Conservation (phyloP, 2,888 invertebrate species). For the Dryadula phaetusa region DNA sequence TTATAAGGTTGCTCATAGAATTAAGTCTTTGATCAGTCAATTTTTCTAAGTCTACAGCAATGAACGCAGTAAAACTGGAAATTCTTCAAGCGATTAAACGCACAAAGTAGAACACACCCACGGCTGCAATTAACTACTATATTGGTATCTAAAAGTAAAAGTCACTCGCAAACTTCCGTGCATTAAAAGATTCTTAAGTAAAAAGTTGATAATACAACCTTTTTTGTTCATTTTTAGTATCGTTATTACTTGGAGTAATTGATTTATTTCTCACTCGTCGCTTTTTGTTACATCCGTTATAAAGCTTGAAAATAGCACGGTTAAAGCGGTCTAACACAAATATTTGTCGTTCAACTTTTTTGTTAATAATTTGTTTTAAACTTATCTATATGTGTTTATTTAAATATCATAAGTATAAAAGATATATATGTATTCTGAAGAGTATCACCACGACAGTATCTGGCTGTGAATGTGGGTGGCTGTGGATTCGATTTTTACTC, state of each 20-base stretch:
- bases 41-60: constrained; percentile 21
- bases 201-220: constrained; percentile 36
- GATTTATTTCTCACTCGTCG: constrained; percentile 13
- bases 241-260: constrained; percentile 18
- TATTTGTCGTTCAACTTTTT: background rate
- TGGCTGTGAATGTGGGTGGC: no score
- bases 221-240: constrained; percentile 28
- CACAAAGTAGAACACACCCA: constrained; percentile 38
- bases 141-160: constrained; percentile 45
- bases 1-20: background rate
- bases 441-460: no score
- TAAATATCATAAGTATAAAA: background rate
- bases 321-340: background rate
- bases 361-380: background rate
- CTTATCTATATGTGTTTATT: background rate
- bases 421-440: background rate
- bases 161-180: constrained; percentile 43
- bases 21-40: constrained; percentile 25
- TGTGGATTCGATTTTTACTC: no score
- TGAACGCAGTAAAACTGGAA: constrained; percentile 37
- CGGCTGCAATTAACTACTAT: constrained; percentile 39
- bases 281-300: constrained; percentile 15
- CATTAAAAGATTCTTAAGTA: constrained; percentile 44
- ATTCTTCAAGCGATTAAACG: constrained; percentile 35
- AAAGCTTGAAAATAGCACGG: background rate